Evolutionary conservation across 2,113 vertebrate species (phyloP).

Genomic region (Cheilinus undulatus): DNA sequence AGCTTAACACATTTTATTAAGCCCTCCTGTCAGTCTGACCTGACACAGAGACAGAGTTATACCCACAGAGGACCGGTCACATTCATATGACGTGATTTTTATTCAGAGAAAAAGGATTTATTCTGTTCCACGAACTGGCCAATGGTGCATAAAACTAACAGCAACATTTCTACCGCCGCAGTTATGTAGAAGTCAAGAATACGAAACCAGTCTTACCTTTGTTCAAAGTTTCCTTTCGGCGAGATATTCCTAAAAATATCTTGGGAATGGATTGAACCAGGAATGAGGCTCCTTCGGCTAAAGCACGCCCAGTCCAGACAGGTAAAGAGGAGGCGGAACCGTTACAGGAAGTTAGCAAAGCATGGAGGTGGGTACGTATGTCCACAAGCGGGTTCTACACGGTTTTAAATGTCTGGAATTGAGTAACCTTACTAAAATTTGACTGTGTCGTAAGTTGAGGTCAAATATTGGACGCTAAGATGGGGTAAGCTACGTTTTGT

Average conservation of each 20-base stretch:
- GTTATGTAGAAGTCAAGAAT: neutral
- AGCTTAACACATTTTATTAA: neutral
- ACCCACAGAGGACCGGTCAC: neutral
- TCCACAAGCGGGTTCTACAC: neutral
- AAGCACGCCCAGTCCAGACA: conserved; percentile 59
- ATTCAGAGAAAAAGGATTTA: neutral
- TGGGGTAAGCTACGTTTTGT: too few relatives aligned
- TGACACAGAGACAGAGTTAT: neutral
- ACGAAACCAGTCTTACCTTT: conserved; percentile 53
- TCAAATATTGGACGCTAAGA: too few relatives aligned
- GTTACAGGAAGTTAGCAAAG: neutral
- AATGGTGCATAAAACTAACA: neutral
- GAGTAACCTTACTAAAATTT: too few relatives aligned
- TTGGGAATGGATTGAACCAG: conserved; percentile 12
- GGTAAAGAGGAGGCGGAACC: conserved; percentile 28
- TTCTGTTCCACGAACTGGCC: neutral
- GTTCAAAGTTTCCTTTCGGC: neutral
- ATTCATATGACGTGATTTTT: neutral
- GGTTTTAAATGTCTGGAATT: neutral
- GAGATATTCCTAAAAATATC: conserved; percentile 23
- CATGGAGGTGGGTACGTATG: neutral
- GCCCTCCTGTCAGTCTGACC: neutral
- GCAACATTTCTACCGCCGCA: too few relatives aligned
- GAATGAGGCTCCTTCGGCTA: conserved; percentile 1
- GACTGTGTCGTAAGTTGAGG: too few relatives aligned